A percentile compares a stretch with the other conserved stretches of the same genome.
These are phyloP conservation scores for Panulirus ornatus DNA, from an alignment of 1,140 invertebrate genomes.

Conservation along the genomic window DNA sequence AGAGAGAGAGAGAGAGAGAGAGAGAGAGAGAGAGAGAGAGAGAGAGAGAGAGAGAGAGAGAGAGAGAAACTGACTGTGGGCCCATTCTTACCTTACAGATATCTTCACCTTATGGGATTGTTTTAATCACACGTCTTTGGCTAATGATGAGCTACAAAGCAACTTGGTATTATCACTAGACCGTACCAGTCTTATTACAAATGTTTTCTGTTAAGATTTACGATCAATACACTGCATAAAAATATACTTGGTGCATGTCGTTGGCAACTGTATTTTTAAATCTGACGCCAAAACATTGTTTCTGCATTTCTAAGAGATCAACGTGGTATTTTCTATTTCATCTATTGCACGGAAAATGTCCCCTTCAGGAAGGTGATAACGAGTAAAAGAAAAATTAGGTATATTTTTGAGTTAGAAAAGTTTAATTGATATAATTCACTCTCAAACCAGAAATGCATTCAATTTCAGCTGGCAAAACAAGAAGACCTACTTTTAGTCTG, in stretches of 20 bases:
- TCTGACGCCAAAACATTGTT: neutral
- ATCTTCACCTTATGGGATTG: neutral
- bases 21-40: neutral
- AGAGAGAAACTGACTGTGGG: neutral
- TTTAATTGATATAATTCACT: neutral
- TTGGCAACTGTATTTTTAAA: too few relatives aligned
- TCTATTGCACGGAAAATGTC: neutral
- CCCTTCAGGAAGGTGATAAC: neutral
- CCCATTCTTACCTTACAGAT: neutral
- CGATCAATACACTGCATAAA: too few relatives aligned
- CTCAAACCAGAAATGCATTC: constrained; percentile 29
- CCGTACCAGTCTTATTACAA: neutral
- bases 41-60: constrained; percentile 1
- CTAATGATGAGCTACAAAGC: neutral
- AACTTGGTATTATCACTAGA: neutral
- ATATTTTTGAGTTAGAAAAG: neutral
- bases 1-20: constrained; percentile 7
- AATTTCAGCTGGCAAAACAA: constrained; percentile 59
- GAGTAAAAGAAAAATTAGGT: neutral
- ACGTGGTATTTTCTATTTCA: neutral
- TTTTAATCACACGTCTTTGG: neutral
- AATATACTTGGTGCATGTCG: too few relatives aligned
- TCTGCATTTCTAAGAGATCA: neutral
- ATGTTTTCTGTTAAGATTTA: neutral
- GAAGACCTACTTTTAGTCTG: neutral